Percentiles rank a stretch among this genome's conserved stretches.
These are phyloP conservation scores for Poeciliopsis turneri DNA, from an alignment of 2,797 vertebrate species.

Conservation along the genomic window DNA sequence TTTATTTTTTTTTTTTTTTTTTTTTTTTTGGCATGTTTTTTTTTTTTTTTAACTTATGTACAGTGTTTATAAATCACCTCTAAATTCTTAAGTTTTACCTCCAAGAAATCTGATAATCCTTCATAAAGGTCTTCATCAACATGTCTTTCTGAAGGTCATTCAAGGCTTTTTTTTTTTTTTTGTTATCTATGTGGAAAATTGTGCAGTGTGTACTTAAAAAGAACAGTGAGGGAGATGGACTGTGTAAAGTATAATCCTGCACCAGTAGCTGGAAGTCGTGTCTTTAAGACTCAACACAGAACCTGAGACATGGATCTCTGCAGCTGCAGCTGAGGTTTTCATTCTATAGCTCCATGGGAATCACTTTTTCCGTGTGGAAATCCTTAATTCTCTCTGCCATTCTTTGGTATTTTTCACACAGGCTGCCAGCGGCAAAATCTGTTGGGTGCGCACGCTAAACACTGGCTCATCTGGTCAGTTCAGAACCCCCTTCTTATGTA, in stretches of 20 bases:
- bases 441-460: neutral
- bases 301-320: neutral
- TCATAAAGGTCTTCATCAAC: neutral
- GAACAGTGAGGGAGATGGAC: neutral
- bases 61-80: neutral
- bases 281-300: neutral
- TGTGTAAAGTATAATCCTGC: neutral
- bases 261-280: neutral
- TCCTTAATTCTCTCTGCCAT: neutral
- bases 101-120: neutral
- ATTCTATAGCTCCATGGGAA: neutral
- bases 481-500: neutral
- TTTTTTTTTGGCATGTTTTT: neutral
- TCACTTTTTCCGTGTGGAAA: neutral
- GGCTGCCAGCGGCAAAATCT: neutral
- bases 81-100: neutral
- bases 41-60: conserved; percentile 2
- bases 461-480: neutral
- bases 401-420: neutral
- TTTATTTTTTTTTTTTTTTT: too few species aligned
- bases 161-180: neutral
- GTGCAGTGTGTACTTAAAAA: neutral
- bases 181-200: neutral
- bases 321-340: neutral
- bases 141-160: conserved; percentile 4